phyloP scores from a whole-genome alignment of 2,113 vertebrate species.

The Phycodurus eques region DNA sequence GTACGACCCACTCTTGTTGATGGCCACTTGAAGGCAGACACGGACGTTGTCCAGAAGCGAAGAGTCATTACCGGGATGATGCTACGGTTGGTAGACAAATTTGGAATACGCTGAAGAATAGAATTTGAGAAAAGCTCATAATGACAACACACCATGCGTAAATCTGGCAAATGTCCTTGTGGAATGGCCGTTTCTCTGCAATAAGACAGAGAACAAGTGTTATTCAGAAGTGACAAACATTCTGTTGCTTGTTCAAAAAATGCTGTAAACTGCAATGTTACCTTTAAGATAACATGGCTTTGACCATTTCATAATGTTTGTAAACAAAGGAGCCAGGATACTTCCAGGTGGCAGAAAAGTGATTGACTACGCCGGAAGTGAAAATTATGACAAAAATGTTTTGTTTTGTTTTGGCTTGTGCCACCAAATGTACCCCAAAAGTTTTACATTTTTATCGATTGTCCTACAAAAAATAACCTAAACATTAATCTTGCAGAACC shows the following conservation, averaged over 20 bases:
- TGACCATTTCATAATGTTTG: not conserved
- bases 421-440: no score
- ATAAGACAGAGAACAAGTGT: constrained; percentile 54
- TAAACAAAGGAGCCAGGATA: no score
- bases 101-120: not conserved
- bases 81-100: not conserved
- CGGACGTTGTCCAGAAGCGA: not conserved
- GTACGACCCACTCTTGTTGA: constrained; percentile 40
- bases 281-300: not conserved
- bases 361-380: no score
- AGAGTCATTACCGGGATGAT: constrained; percentile 12
- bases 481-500: no score
- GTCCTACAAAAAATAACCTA: no score
- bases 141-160: constrained; percentile 76
- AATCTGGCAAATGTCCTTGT: constrained; percentile 73
- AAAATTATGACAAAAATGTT: no score
- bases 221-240: constrained; percentile 41
- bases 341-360: no score
- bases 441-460: no score
- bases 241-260: constrained; percentile 10
- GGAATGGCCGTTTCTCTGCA: constrained; percentile 71
- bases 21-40: not conserved
- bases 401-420: no score
- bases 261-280: not conserved
- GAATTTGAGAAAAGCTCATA: constrained; percentile 48